Evolutionary conservation across 2,888 invertebrate species (phyloP), one percentile per base, ranked within the genome.

Genomic region (Muscina levida): DNA sequence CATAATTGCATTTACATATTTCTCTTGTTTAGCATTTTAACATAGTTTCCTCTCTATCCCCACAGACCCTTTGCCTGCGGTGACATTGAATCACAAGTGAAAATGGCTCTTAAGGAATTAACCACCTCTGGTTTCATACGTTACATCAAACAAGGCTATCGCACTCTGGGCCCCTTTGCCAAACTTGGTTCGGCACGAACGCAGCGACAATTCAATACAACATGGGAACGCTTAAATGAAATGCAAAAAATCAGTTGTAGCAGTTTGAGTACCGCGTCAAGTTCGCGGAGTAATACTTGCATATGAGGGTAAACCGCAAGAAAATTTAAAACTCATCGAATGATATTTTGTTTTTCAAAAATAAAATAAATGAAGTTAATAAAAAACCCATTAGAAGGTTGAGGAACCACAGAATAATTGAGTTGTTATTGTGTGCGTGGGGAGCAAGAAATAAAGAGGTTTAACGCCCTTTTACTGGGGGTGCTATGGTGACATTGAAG

Each of bases 131-230:
- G 90, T 1, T 90, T 88, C 68, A 83, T 90, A 66, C 86, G 88
- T 17, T 85, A 74, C 46, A 79, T 87, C 0, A 72, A 78, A 39
- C 84, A 86, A 48, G 89, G 90, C 0, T 90, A 88, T 82, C 88
- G 88, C 76, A 90, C 90, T 0, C 44, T 90, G 71, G 90, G 90
- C 0, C 90, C 90, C 4, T 88, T 89, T 53, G 88, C 90, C 8
- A 88, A 86, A 77, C 70, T 90, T 77, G 86, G 88, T 15, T 82
- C 84, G 68, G 87, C 88, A 0, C 88, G 86, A n/a, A 88, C 87
- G 1, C 78, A 79, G 65, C 87, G 87, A 2, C 87, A 89, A 77
- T 84, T 86, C 37, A 86, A 84, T 51, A 80, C 84, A 48, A 85
- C 86, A 1, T 90, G 90, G 90, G 84, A 88, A 26, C 86, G 85